phyloP scores from a whole-genome alignment of 2,113 vertebrate species.

The Barnardius zonarius region DNA sequence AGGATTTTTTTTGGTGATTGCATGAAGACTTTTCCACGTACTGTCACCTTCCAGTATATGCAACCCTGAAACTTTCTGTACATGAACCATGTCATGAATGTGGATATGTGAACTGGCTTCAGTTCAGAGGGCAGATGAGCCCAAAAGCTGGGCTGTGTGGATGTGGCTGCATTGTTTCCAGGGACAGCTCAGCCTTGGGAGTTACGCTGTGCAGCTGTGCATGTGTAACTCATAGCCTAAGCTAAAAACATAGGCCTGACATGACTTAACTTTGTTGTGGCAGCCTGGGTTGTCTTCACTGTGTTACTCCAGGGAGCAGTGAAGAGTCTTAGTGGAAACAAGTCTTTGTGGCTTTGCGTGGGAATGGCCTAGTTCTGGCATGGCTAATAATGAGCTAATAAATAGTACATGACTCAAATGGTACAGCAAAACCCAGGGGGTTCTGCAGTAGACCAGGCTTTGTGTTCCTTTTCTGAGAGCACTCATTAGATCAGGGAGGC shows the following conservation, averaged over 20 bases:
- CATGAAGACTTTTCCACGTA: neutral
- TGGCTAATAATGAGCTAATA: conserved; percentile 29
- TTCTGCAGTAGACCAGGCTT: conserved; percentile 33
- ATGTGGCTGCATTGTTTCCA: neutral
- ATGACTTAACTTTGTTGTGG: conserved; percentile 11
- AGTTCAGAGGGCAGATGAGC: neutral
- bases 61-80: neutral
- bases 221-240: neutral
- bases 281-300: conserved; percentile 19
- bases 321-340: conserved; percentile 2
- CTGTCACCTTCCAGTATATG: neutral
- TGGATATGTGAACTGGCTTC: neutral
- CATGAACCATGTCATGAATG: neutral
- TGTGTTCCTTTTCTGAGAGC: neutral
- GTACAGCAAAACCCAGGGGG: conserved; percentile 25
- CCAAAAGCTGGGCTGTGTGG: neutral
- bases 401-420: conserved; percentile 26
- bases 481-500: conserved; percentile 2
- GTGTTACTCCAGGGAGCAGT: conserved; percentile 8
- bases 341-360: neutral
- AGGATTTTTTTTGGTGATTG: neutral
- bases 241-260: neutral
- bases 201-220: neutral
- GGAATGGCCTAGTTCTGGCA: conserved; percentile 48
- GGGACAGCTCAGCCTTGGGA: neutral